Evolutionary conservation across 2,888 invertebrate species (phyloP), one percentile per base, ranked within the genome.

Genomic region (Blomia tropicalis): DNA sequence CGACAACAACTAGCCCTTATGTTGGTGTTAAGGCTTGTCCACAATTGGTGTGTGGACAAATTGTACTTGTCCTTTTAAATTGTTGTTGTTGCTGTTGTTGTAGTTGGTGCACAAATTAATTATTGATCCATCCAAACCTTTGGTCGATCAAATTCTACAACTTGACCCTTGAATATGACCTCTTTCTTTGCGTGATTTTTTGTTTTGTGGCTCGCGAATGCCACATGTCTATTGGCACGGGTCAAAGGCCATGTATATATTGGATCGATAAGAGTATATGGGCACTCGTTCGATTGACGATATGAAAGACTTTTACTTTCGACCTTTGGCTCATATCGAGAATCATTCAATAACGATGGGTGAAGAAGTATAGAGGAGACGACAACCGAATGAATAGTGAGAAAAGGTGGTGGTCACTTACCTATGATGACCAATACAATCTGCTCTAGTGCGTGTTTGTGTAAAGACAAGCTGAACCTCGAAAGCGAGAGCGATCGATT

Each of bases 161-260:
- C n/a, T n/a, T n/a, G n/a, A n/a, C n/a, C n/a, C n/a, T n/a, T n/a
- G n/a, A n/a, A n/a, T n/a, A n/a, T n/a, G n/a, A n/a, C n/a, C n/a
- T n/a, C n/a, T n/a, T n/a, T n/a, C 36, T 36, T 36, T 36, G 36
- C 17, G 36, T 17, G 36, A 36, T 36, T 7, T 36, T 36, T 36
- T 7, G 17, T 17, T 17, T 36, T 17, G 36, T 36, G 36, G 17
- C 36, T 36, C 36, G 36, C 17, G 36, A 36, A 11, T 36, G 36
- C 36, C 36, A 36, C 36, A 36, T 36, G 36, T 17, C 36, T n/a
- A n/a, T n/a, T n/a, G n/a, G n/a, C n/a, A 47, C 7, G n/a, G 51
- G 51, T 47, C 51, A 47, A 25, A 47, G 51, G 51, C 51, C 51
- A 47, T 19, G 41, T 41, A n/a, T n/a, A n/a, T n/a, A n/a, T n/a